Evolutionary conservation across 2,888 invertebrate genomes (phyloP), one percentile per base, ranked within the genome.

Genomic region (Noctua comes): DNA sequence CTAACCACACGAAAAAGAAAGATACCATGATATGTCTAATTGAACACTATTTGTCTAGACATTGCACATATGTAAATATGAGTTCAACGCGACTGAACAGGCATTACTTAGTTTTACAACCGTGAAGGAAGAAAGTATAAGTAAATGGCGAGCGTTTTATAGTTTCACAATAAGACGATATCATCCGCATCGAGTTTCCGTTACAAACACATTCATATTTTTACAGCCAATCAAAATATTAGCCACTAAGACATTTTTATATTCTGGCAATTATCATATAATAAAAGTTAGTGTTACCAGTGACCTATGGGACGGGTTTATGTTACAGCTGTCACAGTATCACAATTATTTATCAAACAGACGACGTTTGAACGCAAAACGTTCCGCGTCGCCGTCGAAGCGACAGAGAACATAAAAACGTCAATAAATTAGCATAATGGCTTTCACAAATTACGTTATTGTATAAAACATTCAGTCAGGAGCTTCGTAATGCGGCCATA

Each of bases 361-460:
- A 76, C 86, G 84, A 80, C 86, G 86, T 86, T 89, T 86, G 84
- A 88, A 86, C 82, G 84, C 86, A 54, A 88, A 91, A 81, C 76
- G 72, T 79, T 80, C 79, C 82, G 71, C 80, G 76, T 77, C 84
- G 84, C 84, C 78, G 80, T 84, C 83, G 82, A 87, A 88, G 88
- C 88, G 86, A 86, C 88, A 73, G 76, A 79, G 84, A 84, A 88
- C 77, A 90, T 91, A 91, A 93, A 93, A 93, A 92, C 87, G 90
- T 88, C 91, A 88, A 93, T 93, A 93, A 91, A 94, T 95, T 94
- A 91, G 83, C 92, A 92, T 93, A 94, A 94, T 92, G 85, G 88
- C 91, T 91, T 93, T 91, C 89, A 92, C 91, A 92, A 92, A 92
- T 92, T 90, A 90, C 90, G 80, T 91, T 91, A 91, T 90, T 91